A percentile compares a stretch with the other conserved stretches of the same genome.
Conservation (phyloP, 2,888 invertebrate species). For the Amblyteles armatorius region DNA sequence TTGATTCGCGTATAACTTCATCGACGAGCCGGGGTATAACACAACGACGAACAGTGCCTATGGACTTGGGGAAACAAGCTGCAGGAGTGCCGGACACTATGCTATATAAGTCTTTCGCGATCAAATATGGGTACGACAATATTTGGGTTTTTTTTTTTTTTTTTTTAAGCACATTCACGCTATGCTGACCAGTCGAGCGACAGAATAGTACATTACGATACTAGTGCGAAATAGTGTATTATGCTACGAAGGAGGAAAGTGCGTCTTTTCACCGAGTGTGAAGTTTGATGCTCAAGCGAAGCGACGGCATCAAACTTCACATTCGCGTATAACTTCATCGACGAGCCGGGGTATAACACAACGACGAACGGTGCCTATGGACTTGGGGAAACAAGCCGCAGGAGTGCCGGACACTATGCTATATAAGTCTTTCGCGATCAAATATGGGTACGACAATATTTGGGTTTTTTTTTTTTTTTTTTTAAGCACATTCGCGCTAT, state of each 20-base stretch:
- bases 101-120: not conserved
- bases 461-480: not conserved
- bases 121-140: constrained; percentile 33
- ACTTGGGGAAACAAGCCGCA: constrained; percentile 41
- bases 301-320: too few relatives aligned
- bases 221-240: too few relatives aligned
- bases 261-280: too few relatives aligned
- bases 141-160: not conserved
- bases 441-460: constrained; percentile 44
- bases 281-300: too few relatives aligned
- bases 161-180: too few relatives aligned
- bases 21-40: not conserved
- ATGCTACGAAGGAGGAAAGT: too few relatives aligned
- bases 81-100: not conserved
- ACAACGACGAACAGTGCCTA: constrained; percentile 9
- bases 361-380: constrained; percentile 15
- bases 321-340: constrained; percentile 37
- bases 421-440: not conserved
- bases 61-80: constrained; percentile 40
- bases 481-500: too few relatives aligned
- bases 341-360: not conserved
- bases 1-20: constrained; percentile 32
- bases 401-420: not conserved
- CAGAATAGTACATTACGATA: too few relatives aligned
- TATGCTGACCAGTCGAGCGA: too few relatives aligned